Evolutionary conservation across 2,888 invertebrate genomes (phyloP), one percentile per base, ranked within the genome.

Genomic region (Pollenia labialis): DNA sequence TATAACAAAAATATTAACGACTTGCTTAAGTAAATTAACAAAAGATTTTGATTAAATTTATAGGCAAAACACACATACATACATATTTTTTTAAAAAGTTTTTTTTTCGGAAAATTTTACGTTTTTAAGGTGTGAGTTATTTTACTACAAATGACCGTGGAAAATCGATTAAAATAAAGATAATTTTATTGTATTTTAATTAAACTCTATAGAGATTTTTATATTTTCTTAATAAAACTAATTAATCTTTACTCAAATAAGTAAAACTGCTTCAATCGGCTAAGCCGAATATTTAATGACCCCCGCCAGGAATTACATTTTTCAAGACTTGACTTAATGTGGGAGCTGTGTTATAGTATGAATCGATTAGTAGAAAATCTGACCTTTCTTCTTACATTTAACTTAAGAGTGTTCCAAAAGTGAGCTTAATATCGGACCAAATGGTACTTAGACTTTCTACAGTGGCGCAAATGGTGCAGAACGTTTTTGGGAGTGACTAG

Each of bases 91-190:
- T 46, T 60, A 32, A 32, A 6, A 6, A 44, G 52, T 42, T 60
- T 54, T 54, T 23, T 50, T 6, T 9, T 42, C 0, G 2, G 14
- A 46, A 4, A 48, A 44, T 62, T 72, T 81, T 68, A 56, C 54
- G n/a, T 12, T 6, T 77, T 85, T 72, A 54, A 81, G 81, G 81
- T 82, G 77, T 82, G 85, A 79, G 60, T 77, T 66, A 52, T 60
- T 75, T 66, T 42, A 9, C 50, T 52, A 50, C 11, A 50, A 68
- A 81, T 75, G 75, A 60, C 68, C 81, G 16, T 44, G 68, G 32
- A 80, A 81, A 75, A 75, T 81, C 50, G 6, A 50, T 14, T 11
- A 2, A 40, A 66, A 50, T 66, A 42, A 75, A 18, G 48, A 9
- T 16, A 2, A 4, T 64, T 44, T 54, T 72, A 64, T 64, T 42